These are phyloP conservation scores for Glaucopsyche alexis DNA, from an alignment of 2,888 invertebrate genomes.

Conservation along the genomic window DNA sequence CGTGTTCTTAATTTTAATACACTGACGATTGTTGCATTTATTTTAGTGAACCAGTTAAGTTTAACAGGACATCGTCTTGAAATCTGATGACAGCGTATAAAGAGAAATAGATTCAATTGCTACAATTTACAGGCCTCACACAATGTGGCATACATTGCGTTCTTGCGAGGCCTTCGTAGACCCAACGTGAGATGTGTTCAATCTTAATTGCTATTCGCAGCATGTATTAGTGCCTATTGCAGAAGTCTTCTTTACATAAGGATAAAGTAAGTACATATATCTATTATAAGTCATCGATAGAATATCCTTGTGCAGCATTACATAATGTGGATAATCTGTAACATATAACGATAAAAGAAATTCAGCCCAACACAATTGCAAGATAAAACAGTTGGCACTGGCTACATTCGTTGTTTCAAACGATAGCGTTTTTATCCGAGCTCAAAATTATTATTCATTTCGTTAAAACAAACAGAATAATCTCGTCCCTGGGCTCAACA, in stretches of 20 bases:
- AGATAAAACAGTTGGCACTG: conserved; percentile 4
- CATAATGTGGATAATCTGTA: neutral
- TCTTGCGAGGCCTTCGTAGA: neutral
- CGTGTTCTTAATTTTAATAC: neutral
- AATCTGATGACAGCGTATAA: too few relatives aligned
- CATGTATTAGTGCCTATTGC: neutral
- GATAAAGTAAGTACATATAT: neutral
- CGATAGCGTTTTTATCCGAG: conserved; percentile 18
- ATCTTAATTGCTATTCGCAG: neutral
- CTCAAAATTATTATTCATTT: conserved; percentile 26
- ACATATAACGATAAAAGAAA: neutral
- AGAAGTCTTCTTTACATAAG: neutral
- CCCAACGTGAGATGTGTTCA: neutral
- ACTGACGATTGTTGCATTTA: too few relatives aligned
- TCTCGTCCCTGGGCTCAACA: conserved; percentile 29
- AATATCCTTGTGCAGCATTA: neutral
- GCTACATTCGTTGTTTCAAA: neutral
- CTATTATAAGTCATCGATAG: neutral
- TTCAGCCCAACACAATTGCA: conserved; percentile 9
- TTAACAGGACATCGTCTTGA: too few relatives aligned
- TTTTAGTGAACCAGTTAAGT: too few relatives aligned
- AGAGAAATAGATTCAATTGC: too few relatives aligned
- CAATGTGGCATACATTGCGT: neutral
- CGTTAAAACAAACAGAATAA: conserved; percentile 32
- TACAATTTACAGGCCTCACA: too few relatives aligned